Evolutionary conservation across 2,113 vertebrate species (phyloP), one percentile per base, ranked within the genome.

Genomic region (Corythornis cristatus): DNA sequence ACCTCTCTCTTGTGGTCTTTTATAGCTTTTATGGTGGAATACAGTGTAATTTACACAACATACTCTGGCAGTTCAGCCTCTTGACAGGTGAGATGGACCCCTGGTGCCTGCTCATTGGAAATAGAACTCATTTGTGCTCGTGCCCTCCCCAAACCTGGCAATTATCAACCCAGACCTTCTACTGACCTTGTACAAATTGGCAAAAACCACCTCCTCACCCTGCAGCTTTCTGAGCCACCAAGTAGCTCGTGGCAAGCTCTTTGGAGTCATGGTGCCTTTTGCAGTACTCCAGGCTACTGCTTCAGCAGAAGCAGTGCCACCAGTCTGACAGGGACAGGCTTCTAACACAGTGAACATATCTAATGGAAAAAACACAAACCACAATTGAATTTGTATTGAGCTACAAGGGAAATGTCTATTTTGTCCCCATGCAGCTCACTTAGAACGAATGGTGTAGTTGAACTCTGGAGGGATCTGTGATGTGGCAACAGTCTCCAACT

Each of bases 171-270:
- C 37, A 87, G 51, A 81, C 20, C 60, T 83, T 56, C 33, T 14
- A 10, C 29, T 86, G 76, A 70, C 68, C 37, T 88, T 66, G 60
- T 53, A 25, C 22, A 65, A 21, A 12, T 3, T 4, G 57, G 9
- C 12, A 65, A 76, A 88, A 88, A 0, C 4, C 31, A 83, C 11
- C 35, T 88, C 14, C 54, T 74, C 23, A 40, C 9, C 71, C 23
- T 7, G 2, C 25, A 68, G 45, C 35, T 46, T 40, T 40, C 71
- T 29, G 57, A 16, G 3, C 29, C 26, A 29, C 48, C 6, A 50
- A 22, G 48, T 40, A 68, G 40, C 65, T 46, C 4, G 0, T 3
- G 25, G 28, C 0, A 0, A 11, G 16, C 29, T 54, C 56, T 37
- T 26, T 9, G 67, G 22, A 77, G 16, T 12, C 7, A 17, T 29